phyloP scores from a whole-genome alignment of 2,888 invertebrate genomes.

The Dasypolia templi region DNA sequence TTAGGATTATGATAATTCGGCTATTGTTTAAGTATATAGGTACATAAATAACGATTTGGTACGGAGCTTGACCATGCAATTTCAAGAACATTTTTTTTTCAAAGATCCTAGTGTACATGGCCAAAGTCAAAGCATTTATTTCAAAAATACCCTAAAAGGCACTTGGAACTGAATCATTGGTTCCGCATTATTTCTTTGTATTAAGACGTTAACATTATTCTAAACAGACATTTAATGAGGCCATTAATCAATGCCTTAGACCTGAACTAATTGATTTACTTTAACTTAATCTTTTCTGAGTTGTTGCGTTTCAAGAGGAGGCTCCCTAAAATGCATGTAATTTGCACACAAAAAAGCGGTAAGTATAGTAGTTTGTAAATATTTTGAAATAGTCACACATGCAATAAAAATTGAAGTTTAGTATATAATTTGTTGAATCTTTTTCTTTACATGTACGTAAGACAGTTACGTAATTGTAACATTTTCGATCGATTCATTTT shows the following conservation, averaged over 20 bases:
- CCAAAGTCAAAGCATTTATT: no score
- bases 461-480: no score
- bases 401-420: no score
- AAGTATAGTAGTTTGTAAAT: no score
- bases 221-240: background rate
- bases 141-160: no score
- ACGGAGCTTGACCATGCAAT: background rate
- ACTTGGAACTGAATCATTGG: background rate
- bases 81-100: background rate
- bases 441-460: no score
- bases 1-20: constrained; percentile 19
- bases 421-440: no score
- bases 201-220: background rate
- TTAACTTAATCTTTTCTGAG: background rate
- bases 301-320: no score
- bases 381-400: no score
- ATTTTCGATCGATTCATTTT: no score
- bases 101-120: background rate
- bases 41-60: background rate
- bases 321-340: no score
- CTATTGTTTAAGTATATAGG: constrained; percentile 1
- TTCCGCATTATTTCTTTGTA: constrained; percentile 12
- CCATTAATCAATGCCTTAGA: background rate
- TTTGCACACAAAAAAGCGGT: no score
- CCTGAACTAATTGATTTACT: constrained; percentile 23